phyloP scores from a whole-genome alignment of 1,140 invertebrate species.

The Helicoverpa zea region DNA sequence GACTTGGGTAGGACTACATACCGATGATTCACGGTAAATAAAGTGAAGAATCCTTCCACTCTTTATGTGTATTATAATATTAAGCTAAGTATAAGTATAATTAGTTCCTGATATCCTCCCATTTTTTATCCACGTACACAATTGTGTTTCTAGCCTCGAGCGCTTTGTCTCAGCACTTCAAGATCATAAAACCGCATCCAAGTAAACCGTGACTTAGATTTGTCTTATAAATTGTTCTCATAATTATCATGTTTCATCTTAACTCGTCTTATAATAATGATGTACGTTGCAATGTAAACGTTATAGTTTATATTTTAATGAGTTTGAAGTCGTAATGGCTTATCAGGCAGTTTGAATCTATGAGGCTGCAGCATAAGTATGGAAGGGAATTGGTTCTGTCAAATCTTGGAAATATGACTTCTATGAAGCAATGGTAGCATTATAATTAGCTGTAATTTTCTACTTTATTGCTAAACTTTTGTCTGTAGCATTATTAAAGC shows the following conservation, averaged over 20 bases:
- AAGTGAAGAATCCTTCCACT: too few relatives aligned
- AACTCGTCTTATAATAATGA: conserved; percentile 25
- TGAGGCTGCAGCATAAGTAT: conserved; percentile 8
- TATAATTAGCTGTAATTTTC: background rate
- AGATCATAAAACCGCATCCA: background rate
- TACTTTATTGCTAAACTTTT: too few relatives aligned
- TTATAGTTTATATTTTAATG: conserved; percentile 26
- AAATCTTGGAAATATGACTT: background rate
- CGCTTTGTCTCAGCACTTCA: background rate
- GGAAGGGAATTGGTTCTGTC: background rate
- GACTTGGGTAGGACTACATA: too few relatives aligned
- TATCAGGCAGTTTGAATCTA: background rate
- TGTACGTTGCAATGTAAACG: background rate
- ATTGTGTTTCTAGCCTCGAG: too few relatives aligned
- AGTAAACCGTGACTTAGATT: conserved; percentile 4
- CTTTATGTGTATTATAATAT: too few relatives aligned
- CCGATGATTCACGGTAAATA: too few relatives aligned
- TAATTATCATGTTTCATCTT: conserved; percentile 30
- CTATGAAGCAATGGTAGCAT: background rate
- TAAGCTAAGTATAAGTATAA: too few relatives aligned
- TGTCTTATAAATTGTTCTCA: conserved; percentile 23
- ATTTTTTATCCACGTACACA: too few relatives aligned
- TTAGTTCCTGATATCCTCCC: too few relatives aligned
- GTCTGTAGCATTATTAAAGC: too few relatives aligned
- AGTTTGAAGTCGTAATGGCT: background rate